phyloP scores from a whole-genome alignment of 2,113 vertebrate genomes.

The Macquaria australasica region DNA sequence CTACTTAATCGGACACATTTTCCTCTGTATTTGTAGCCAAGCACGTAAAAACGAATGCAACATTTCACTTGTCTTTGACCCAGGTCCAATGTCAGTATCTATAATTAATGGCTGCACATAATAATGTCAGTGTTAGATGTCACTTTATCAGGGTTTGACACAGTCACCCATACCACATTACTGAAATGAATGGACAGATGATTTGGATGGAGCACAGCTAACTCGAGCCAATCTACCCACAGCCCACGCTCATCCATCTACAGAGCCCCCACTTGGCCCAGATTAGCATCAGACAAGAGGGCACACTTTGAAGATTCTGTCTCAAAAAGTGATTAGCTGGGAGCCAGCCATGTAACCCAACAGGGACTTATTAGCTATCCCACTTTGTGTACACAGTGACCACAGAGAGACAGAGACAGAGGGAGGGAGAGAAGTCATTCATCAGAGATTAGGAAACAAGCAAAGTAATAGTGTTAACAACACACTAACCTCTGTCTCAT shows the following conservation, averaged over 20 bases:
- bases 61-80: conserved; percentile 21
- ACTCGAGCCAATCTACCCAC: conserved; percentile 34
- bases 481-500: conserved; percentile 50
- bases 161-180: conserved; percentile 23
- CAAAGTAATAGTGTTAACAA: conserved; percentile 53
- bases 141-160: conserved; percentile 19
- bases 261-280: conserved; percentile 52
- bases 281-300: conserved; percentile 70
- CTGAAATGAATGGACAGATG: conserved; percentile 23
- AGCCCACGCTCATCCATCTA: conserved; percentile 42
- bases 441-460: conserved; percentile 62
- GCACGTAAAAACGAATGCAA: background rate
- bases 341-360: conserved; percentile 52
- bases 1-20: background rate
- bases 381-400: conserved; percentile 60
- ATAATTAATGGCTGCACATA: conserved; percentile 9
- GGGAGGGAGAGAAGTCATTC: conserved; percentile 32
- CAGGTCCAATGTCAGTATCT: background rate
- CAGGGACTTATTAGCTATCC: conserved; percentile 61
- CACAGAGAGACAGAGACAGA: conserved; percentile 30
- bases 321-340: conserved; percentile 71
- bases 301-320: conserved; percentile 63
- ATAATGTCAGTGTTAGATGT: conserved; percentile 17
- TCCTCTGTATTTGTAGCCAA: background rate
- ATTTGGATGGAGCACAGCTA: conserved; percentile 39